Evolutionary conservation across 2,888 invertebrate genomes (phyloP), one percentile per base, ranked within the genome.

Genomic region (Drosophila mettleri): DNA sequence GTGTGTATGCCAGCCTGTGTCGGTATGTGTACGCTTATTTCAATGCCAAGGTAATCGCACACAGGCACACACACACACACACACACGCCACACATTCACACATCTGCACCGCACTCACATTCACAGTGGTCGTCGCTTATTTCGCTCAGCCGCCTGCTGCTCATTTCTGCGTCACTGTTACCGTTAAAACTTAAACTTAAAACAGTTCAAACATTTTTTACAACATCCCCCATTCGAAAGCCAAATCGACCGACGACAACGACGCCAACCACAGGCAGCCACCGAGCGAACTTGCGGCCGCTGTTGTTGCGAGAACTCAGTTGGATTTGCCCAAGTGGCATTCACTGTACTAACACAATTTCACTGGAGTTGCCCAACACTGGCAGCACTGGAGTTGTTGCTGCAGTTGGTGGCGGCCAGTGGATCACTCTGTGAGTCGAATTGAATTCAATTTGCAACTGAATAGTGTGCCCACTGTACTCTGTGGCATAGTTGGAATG

Each of bases 121-220:
- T 74, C 55, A 57, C 41, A 48, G 48, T 41, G 55, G 58, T 46
- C 33, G 51, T n/a, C 39, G 34, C 58, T 51, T 31, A 52, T 51
- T 63, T 55, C 51, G 75, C 60, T 49, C 38, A 51, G 75, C 59
- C 12, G 29, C 87, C 33, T 78, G 69, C 86, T 74, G 66, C 2
- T 36, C 57, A 61, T 62, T 89, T 80, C 89, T 90, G 89, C 78
- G 75, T 76, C 80, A 88, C 89, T 90, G 89, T 89, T 86, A 90
- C 82, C 82, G 84, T 89, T 86, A 90, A 91, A 91, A 90, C 91
- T 90, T 86, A 91, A 91, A 91, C 91, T 91, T 90, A 91, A 91
- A 91, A 91, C 91, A 91, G 91, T 90, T 91, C 91, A 91, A 91
- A 90, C 90, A 89, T 84, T 90, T 90, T 88, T 89, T 81, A 80